Base-by-base conservation (phyloP, 2,113 vertebrate genomes). In the Arvicanthis niloticus region DNA sequence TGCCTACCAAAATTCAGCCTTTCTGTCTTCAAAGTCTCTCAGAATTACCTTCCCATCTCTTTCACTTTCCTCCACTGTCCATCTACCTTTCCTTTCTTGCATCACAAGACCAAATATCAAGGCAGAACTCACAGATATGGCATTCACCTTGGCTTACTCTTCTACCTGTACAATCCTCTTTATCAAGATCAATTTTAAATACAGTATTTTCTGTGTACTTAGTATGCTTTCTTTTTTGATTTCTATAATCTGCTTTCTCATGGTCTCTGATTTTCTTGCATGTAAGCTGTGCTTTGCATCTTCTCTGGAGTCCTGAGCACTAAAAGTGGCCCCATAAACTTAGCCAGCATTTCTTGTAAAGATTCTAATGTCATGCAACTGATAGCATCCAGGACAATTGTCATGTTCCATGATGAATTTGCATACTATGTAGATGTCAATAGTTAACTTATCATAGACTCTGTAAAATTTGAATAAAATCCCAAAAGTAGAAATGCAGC, bases 101-200 rank as follows among this genome's bases (percentile, higher is more conserved):
- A 42, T 77, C 37, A 65, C 93, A 87, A 93, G 85, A 34, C 29
- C 84, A 88, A 92, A 72, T 26, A 87, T 11, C 77, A 86, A 93
- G 24, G 93, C 56, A 70, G 22, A 92, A 73, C n/a, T 65, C 24
- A 65, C 3, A 72, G 22, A 11, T 65, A 0, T 26, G 17, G 89
- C 60, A 29, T 75, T 70, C n/a, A 77, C 65, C 53, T 89, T 92
- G 82, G 12, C 60, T 48, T 70, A 53, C 8, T 82, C 78, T 96
- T 48, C 21, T 37, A 70, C 15, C 37, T 12, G 82, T 76, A 75
- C 82, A 89, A 77, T 89, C 29, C 8, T n/a, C 8, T 42, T 65
- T 48, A 58, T 3, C 53, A 94, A 53, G 51, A 62, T 53, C 58
- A 67, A 26, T 60, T 68, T 48, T 87, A 5, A 67, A 62, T 34